Evolutionary conservation across 1,140 invertebrate genomes (phyloP).

Genomic region (Macrobrachium rosenbergii): DNA sequence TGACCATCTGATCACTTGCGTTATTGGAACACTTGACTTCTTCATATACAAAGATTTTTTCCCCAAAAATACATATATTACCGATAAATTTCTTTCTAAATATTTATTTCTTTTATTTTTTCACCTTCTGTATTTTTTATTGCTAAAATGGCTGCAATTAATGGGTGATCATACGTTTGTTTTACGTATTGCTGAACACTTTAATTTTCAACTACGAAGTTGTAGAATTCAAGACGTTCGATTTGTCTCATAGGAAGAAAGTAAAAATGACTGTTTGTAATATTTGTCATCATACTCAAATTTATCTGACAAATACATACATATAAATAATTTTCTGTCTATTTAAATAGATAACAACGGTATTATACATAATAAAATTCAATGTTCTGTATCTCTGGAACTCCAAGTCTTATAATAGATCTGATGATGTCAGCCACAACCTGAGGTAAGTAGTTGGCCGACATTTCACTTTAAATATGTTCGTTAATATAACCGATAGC

Average conservation of each 20-base stretch:
- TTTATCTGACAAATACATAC: too few species aligned
- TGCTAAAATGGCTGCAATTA: too few species aligned
- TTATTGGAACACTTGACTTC: slow-evolving; percentile 26
- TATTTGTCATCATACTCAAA: too few species aligned
- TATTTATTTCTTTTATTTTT: neutral
- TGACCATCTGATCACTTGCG: slow-evolving; percentile 40
- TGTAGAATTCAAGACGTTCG: slow-evolving; percentile 23
- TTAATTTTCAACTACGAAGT: neutral
- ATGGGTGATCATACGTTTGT: slow-evolving; percentile 4
- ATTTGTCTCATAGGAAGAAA: slow-evolving; percentile 1
- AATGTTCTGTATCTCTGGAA: neutral
- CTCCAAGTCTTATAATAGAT: too few species aligned
- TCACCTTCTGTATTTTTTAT: neutral
- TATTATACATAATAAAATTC: too few species aligned
- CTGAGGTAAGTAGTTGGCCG: neutral
- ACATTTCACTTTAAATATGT: slow-evolving; percentile 35
- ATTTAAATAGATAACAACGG: too few species aligned
- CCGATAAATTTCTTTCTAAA: too few species aligned
- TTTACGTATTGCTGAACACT: slow-evolving; percentile 51
- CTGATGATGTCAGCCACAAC: too few species aligned
- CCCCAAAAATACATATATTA: too few species aligned
- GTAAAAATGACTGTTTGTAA: too few species aligned
- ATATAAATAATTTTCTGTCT: too few species aligned
- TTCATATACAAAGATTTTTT: neutral
- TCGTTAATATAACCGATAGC: slow-evolving; percentile 1